These are phyloP conservation scores for Craniophora ligustri DNA, from an alignment of 2,888 invertebrate species.

Conservation along the genomic window DNA sequence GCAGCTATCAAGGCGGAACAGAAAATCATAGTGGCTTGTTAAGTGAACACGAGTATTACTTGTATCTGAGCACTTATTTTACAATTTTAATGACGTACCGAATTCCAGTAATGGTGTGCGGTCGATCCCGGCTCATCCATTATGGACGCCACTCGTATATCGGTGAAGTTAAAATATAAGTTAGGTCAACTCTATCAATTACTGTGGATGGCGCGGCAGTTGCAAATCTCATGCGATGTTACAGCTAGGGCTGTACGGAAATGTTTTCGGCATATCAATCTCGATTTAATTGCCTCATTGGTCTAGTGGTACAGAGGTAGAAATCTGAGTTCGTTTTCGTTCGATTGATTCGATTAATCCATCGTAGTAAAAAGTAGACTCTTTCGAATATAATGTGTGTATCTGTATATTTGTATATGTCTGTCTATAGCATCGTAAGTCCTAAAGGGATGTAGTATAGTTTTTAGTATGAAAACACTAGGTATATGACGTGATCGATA, in stretches of 20 bases:
- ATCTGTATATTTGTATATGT: no score
- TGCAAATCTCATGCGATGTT: conserved; percentile 37
- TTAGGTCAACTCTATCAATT: conserved; percentile 54
- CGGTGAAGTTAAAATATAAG: conserved; percentile 63
- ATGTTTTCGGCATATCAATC: not conserved
- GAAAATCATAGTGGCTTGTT: not conserved
- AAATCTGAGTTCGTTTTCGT: no score
- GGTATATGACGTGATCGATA: no score
- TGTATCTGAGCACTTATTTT: conserved; percentile 48
- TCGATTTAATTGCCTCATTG: no score
- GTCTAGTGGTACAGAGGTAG: no score
- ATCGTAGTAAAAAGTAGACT: no score
- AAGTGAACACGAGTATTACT: conserved; percentile 19
- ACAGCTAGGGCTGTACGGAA: conserved; percentile 19
- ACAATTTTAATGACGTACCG: conserved; percentile 65
- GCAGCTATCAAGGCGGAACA: no score
- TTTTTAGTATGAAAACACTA: no score
- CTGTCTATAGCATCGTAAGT: no score
- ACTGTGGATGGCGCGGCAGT: conserved; percentile 23
- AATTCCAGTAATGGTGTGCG: conserved; percentile 63
- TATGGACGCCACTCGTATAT: conserved; percentile 59
- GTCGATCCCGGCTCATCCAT: conserved; percentile 63
- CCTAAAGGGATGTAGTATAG: no score
- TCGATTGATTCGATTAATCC: no score
- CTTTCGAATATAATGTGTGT: no score